These are phyloP conservation scores for Hyles vespertilio DNA, from an alignment of 1,140 invertebrate genomes.

Conservation along the genomic window DNA sequence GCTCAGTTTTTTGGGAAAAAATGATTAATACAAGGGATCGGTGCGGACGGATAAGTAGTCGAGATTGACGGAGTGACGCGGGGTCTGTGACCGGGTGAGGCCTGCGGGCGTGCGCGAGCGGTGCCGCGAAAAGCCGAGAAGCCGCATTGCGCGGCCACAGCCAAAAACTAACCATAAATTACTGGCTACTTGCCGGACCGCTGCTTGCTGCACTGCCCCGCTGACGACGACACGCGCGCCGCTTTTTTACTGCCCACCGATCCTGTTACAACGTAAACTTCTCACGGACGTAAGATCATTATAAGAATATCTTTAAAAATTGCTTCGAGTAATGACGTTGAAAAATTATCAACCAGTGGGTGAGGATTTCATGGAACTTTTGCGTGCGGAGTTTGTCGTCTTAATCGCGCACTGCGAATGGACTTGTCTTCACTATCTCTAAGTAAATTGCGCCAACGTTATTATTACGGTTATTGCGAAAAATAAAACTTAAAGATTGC, in stretches of 20 bases:
- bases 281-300: conserved; percentile 58
- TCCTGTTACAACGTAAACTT: conserved; percentile 68
- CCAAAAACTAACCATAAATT: conserved; percentile 77
- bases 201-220: conserved; percentile 50
- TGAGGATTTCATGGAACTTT: conserved; percentile 21
- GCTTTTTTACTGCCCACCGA: conserved; percentile 52
- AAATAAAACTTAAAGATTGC: conserved; percentile 22
- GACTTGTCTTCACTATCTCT: conserved; percentile 2
- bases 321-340: conserved; percentile 53
- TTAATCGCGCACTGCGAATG: conserved; percentile 14
- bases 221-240: conserved; percentile 62
- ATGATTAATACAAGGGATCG: conserved; percentile 67
- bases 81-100: conserved; percentile 63
- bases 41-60: conserved; percentile 66
- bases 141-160: conserved; percentile 64
- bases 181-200: conserved; percentile 66
- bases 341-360: conserved; percentile 37
- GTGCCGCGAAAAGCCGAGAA: conserved; percentile 57
- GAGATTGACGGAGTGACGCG: conserved; percentile 66
- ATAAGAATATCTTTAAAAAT: conserved; percentile 56
- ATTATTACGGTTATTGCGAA: conserved; percentile 29
- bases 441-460: background rate
- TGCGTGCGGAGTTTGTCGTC: conserved; percentile 7
- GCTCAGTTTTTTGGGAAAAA: conserved; percentile 52
- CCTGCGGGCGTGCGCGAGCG: conserved; percentile 14